phyloP scores from a whole-genome alignment of 2,888 invertebrate genomes.

The Drosophila pegasa region DNA sequence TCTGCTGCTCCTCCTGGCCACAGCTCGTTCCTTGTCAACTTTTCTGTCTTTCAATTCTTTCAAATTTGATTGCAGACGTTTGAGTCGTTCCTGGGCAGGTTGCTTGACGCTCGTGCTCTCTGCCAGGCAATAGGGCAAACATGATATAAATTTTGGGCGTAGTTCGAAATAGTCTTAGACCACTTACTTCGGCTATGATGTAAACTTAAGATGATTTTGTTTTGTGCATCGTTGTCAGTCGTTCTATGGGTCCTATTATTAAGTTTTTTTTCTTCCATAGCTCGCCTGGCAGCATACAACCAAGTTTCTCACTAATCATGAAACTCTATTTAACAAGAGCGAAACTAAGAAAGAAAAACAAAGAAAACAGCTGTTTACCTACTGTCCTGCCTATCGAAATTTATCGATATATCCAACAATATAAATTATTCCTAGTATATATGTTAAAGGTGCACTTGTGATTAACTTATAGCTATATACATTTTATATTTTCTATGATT shows the following conservation, averaged over 20 bases:
- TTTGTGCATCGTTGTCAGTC: background rate
- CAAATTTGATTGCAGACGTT: slow-evolving; percentile 2
- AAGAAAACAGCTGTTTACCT: slow-evolving; percentile 10
- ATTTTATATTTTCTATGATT: background rate
- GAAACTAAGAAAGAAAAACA: background rate
- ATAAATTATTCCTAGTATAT: background rate
- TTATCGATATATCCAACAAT: background rate
- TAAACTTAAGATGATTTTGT: background rate
- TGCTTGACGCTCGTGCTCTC: background rate
- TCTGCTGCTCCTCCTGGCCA: background rate
- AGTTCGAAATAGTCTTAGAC: background rate
- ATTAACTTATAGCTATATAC: background rate
- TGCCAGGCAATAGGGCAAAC: background rate
- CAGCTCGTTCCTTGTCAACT: background rate
- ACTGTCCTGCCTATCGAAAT: background rate
- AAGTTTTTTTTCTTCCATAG: slow-evolving; percentile 8
- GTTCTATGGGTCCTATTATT: background rate
- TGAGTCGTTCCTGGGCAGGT: slow-evolving; percentile 11
- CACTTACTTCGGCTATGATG: slow-evolving; percentile 3
- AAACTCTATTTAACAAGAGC: background rate
- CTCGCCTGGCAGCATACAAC: background rate
- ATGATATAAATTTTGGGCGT: too few species aligned
- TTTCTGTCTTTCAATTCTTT: background rate
- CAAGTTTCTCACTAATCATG: background rate
- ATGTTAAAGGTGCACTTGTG: background rate